Base-by-base conservation (phyloP, 2,113 vertebrate genomes). In the Halichoerus grypus region DNA sequence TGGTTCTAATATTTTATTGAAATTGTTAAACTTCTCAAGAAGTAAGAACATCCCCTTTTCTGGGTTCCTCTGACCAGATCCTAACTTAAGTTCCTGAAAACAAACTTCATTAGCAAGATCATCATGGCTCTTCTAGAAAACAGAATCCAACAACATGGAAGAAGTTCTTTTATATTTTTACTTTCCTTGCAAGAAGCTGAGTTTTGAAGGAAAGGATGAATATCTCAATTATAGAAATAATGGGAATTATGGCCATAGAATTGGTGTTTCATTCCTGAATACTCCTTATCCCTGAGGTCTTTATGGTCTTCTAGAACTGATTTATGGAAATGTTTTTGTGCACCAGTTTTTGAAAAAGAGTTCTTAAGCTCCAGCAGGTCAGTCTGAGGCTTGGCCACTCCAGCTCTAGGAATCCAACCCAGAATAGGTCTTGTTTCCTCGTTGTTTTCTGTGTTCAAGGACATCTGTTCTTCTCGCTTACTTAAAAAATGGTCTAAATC, bases 211-310 rank as follows among this genome's bases (percentile, higher is more conserved):
- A 51, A 92, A 42, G n/a, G 84, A 92, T 22, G 12, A 71, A 28
- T 46, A 3, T 72, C 15, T 98, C 97, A 98, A 39, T 99, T 98
- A 94, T 98, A 99, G 84, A 99, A 99, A 98, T 99, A 99, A 98
- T 98, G 98, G 72, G 96, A 98, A 97, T 99, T 98, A 51, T 99
- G 98, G 51, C 99, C 98, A 88, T 96, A 99, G 98, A 99, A 99
- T 42, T 97, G 95, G 33, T 99, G 98, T 96, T 97, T 99, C 96
- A 91, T 99, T 49, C 99, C 99, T 4, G 94, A 96, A 91, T 82
- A 76, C 13, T 97, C 79, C 21, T 99, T 99, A 82, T 99, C 98
- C 83, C 98, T 98, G 95, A 99, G 98, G 97, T 99, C 98, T 80
- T 99, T 98, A 36, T 87, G 91, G n/a, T 98, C 97, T 74, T 76